These are phyloP conservation scores for Popillia japonica DNA, from an alignment of 1,140 invertebrate genomes.

Conservation along the genomic window DNA sequence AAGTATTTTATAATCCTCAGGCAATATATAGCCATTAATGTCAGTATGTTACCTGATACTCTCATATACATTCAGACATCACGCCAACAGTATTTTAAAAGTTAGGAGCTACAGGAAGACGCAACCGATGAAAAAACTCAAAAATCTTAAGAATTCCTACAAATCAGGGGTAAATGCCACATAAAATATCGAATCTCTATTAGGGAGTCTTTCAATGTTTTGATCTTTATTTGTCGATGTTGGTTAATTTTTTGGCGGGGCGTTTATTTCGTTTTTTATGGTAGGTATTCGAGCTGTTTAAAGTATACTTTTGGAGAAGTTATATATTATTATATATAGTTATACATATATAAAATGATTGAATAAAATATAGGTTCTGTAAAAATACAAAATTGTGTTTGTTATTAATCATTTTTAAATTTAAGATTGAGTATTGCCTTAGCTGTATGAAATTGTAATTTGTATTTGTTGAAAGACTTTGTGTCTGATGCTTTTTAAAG, in stretches of 20 bases:
- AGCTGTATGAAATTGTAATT: too few species aligned
- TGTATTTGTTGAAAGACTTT: too few species aligned
- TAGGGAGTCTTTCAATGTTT: slow-evolving; percentile 42
- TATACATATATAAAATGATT: too few species aligned
- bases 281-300: too few species aligned
- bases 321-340: too few species aligned
- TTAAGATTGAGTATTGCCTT: too few species aligned
- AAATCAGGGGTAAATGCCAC: slow-evolving; percentile 51
- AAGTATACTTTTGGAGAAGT: too few species aligned
- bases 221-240: slow-evolving; percentile 34
- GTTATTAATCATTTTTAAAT: too few species aligned
- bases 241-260: neutral
- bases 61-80: slow-evolving; percentile 46
- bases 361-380: too few species aligned
- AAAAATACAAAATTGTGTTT: too few species aligned
- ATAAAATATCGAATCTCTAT: slow-evolving; percentile 46
- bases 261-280: slow-evolving; percentile 17
- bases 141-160: slow-evolving; percentile 48
- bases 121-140: slow-evolving; percentile 44
- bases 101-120: slow-evolving; percentile 44
- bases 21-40: slow-evolving; percentile 47
- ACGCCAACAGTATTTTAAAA: slow-evolving; percentile 40
- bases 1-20: slow-evolving; percentile 36
- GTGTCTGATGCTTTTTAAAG: too few species aligned
- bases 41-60: slow-evolving; percentile 47